These are phyloP conservation scores for Psittacula cyanocephala DNA, from an alignment of 2,113 vertebrate genomes.

Conservation along the genomic window DNA sequence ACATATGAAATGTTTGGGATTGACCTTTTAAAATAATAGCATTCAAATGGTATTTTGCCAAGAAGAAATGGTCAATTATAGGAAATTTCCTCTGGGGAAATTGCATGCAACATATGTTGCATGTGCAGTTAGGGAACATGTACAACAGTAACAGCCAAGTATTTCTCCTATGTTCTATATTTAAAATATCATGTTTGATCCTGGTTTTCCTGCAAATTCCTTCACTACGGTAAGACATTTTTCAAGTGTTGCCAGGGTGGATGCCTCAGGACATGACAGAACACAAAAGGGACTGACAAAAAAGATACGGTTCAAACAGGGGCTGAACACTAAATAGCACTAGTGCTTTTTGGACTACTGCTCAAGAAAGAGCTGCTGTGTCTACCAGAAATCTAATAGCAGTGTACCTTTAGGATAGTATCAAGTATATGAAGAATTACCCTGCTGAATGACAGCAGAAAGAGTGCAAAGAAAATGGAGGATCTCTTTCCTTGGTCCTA, in stretches of 20 bases:
- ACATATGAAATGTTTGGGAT: background rate
- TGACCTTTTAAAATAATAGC: conserved; percentile 7
- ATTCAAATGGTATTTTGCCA: background rate
- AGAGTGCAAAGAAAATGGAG: background rate
- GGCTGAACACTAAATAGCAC: background rate
- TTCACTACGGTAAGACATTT: background rate
- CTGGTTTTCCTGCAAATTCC: conserved; percentile 30
- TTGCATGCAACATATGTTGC: background rate
- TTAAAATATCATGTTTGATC: conserved; percentile 31
- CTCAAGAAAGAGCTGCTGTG: background rate
- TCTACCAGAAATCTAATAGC: background rate
- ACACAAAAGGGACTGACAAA: background rate
- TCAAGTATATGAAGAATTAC: background rate
- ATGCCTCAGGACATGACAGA: background rate
- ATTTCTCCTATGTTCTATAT: conserved; percentile 1
- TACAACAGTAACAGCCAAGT: background rate
- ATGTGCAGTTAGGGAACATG: background rate
- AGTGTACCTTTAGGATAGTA: background rate
- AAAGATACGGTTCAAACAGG: background rate
- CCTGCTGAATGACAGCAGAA: background rate
- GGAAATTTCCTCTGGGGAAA: conserved; percentile 17
- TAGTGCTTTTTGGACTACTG: background rate
- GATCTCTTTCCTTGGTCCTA: background rate
- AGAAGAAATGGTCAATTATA: conserved; percentile 5
- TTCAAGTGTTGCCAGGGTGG: conserved; percentile 46